Percentiles rank a stretch among this genome's conserved stretches.
phyloP scores from a whole-genome alignment of 2,113 vertebrate species.

The Pelmatolapia mariae region DNA sequence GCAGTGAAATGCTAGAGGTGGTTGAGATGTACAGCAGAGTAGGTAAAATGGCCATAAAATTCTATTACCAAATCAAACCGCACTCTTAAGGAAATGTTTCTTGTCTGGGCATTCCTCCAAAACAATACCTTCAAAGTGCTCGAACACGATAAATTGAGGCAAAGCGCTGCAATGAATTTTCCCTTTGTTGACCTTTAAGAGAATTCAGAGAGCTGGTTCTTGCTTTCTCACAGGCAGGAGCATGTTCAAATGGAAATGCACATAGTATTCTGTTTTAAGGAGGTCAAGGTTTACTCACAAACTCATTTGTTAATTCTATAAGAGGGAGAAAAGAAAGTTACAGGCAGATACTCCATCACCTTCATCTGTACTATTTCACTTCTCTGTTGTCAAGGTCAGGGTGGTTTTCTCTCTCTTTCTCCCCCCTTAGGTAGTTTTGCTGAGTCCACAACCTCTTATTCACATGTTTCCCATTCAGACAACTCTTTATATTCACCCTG shows the following conservation, averaged over 20 bases:
- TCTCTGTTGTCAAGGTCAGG: neutral
- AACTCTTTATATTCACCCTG: neutral
- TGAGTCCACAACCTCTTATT: conserved; percentile 17
- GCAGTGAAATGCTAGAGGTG: conserved; percentile 17
- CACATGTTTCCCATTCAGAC: conserved; percentile 2
- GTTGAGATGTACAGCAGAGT: conserved; percentile 30
- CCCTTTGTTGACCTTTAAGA: conserved; percentile 49
- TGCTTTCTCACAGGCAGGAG: neutral
- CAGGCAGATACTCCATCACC: neutral
- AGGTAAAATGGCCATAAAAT: conserved; percentile 56
- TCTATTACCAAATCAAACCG: conserved; percentile 60
- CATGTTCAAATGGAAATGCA: neutral
- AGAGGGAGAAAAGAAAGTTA: neutral
- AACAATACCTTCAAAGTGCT: conserved; percentile 61
- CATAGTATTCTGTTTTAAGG: neutral
- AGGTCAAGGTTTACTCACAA: neutral
- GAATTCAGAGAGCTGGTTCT: neutral
- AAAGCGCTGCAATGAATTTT: conserved; percentile 26
- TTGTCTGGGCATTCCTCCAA: conserved; percentile 57
- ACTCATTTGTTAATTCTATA: neutral
- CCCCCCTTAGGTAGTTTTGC: neutral
- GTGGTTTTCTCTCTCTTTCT: neutral
- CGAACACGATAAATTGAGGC: conserved; percentile 32
- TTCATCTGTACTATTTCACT: neutral
- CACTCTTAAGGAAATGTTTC: conserved; percentile 54